A percentile compares a stretch with the other conserved stretches of the same genome.
Evolutionary conservation across 2,797 vertebrate species (phyloP).

Genomic region (Enteromius viviparus): DNA sequence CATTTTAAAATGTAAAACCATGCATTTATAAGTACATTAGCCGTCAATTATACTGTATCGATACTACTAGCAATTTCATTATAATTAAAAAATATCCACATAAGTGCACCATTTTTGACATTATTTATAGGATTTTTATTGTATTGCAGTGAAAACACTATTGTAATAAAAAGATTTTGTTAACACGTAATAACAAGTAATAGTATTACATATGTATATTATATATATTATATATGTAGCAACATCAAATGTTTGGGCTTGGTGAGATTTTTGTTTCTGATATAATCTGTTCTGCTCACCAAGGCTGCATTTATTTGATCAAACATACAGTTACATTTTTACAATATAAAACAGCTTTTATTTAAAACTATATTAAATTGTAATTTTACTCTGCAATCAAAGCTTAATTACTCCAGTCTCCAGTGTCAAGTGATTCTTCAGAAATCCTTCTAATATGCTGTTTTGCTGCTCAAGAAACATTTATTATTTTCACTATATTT

Average conservation of each 20-base stretch:
- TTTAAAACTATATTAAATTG: not conserved
- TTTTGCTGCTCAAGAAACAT: too few species aligned
- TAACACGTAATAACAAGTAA: not conserved
- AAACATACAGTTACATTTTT: not conserved
- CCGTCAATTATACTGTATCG: not conserved
- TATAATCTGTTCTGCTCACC: not conserved
- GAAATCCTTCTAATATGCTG: not conserved
- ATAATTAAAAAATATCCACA: not conserved
- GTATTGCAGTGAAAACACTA: not conserved
- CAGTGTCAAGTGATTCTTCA: conserved; percentile 2
- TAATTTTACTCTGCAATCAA: not conserved
- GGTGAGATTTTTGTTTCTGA: not conserved
- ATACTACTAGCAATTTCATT: not conserved
- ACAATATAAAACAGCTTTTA: not conserved
- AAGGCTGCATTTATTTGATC: not conserved
- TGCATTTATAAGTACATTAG: not conserved
- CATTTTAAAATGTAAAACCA: not conserved
- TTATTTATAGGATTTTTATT: not conserved
- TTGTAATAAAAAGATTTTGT: not conserved
- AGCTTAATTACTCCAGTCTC: too few species aligned
- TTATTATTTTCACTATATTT: too few species aligned
- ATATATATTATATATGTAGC: not conserved
- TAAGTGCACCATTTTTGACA: not conserved
- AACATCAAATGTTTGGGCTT: not conserved
- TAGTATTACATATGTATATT: too few species aligned